Evolutionary conservation across 2,797 vertebrate genomes (phyloP).

Genomic region (Clamator glandarius): DNA sequence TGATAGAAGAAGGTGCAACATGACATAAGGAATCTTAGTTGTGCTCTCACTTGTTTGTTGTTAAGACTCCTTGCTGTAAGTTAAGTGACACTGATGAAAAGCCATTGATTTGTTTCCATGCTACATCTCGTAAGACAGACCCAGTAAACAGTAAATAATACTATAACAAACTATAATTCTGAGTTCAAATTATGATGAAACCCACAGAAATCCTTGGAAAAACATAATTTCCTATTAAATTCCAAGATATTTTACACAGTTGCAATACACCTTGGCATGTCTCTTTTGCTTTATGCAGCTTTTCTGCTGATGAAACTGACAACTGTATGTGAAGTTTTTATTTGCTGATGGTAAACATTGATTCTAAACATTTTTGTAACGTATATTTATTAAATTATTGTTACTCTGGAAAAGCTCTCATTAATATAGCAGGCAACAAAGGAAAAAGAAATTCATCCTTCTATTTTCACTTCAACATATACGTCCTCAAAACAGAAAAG

Average conservation of each 20-base stretch:
- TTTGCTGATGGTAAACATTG: neutral
- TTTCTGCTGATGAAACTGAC: neutral
- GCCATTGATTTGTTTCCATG: neutral
- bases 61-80: neutral
- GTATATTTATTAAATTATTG: neutral
- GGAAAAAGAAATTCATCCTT: neutral
- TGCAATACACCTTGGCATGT: neutral
- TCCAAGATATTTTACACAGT: neutral
- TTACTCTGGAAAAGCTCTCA: neutral
- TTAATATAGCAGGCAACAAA: neutral
- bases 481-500: constrained; percentile 13
- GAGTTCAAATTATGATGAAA: neutral
- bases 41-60: neutral
- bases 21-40: neutral
- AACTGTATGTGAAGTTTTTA: neutral
- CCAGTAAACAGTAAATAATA: neutral
- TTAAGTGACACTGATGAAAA: neutral
- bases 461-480: neutral
- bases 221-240: neutral
- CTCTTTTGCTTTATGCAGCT: neutral
- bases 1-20: neutral
- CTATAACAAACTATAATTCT: neutral
- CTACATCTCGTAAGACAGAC: neutral
- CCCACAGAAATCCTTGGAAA: neutral
- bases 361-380: neutral